Evolutionary conservation across 2,888 invertebrate genomes (phyloP).

Genomic region (Cerastis leucographa): DNA sequence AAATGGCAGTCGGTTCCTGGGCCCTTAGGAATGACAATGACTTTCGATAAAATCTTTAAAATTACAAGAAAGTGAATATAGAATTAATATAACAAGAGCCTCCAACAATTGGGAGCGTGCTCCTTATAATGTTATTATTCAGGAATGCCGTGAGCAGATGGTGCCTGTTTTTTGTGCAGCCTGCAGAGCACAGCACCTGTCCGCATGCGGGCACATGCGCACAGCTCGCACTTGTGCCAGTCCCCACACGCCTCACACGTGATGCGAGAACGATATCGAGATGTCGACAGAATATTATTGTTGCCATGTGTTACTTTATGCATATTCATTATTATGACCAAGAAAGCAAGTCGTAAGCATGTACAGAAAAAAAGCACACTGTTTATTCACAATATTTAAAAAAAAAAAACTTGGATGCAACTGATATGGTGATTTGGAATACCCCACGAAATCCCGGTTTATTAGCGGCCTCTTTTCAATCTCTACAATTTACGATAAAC

Average conservation of each 20-base stretch:
- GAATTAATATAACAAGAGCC: not conserved
- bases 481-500: not conserved
- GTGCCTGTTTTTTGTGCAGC: constrained; percentile 27
- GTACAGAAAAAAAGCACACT: not conserved
- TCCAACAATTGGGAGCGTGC: constrained; percentile 19
- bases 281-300: not conserved
- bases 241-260: constrained; percentile 27
- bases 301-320: not conserved
- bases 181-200: constrained; percentile 51
- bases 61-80: not conserved
- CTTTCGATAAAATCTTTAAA: not conserved
- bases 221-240: constrained; percentile 38
- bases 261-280: not conserved
- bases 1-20: not conserved
- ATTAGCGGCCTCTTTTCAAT: not conserved
- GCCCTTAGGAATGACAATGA: not conserved
- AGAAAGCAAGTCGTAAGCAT: not conserved
- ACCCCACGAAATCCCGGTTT: not conserved
- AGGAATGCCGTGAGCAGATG: constrained; percentile 56
- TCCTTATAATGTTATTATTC: constrained; percentile 22
- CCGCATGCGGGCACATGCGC: constrained; percentile 27
- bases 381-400: no score
- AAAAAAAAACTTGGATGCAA: no score
- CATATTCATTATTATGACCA: not conserved
- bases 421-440: not conserved